phyloP scores from a whole-genome alignment of 1,140 invertebrate species.

The Pseudomyrmex pallidus region DNA sequence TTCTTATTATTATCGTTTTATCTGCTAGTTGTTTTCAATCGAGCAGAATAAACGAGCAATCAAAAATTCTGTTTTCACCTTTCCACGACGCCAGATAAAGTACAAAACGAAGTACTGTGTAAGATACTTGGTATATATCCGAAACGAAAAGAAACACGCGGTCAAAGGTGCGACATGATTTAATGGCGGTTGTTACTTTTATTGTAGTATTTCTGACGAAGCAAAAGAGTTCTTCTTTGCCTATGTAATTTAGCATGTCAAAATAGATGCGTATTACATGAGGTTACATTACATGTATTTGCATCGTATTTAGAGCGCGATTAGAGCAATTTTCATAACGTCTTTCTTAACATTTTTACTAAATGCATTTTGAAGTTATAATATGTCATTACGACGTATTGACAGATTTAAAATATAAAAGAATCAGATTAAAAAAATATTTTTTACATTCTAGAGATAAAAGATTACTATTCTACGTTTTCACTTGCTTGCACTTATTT shows the following conservation, averaged over 20 bases:
- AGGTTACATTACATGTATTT: too few species aligned
- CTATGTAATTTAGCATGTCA: conserved; percentile 37
- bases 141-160: conserved; percentile 30
- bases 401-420: not conserved
- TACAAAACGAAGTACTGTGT: not conserved
- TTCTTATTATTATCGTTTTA: not conserved
- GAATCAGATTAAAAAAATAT: not conserved
- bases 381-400: not conserved
- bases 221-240: not conserved
- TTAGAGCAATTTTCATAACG: too few species aligned
- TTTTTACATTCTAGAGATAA: not conserved
- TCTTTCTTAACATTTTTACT: not conserved
- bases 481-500: not conserved
- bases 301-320: too few species aligned
- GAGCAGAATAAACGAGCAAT: not conserved
- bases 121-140: not conserved
- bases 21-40: not conserved
- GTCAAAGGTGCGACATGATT: conserved; percentile 36
- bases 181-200: conserved; percentile 29
- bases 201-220: conserved; percentile 40
- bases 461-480: not conserved
- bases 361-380: conserved; percentile 1
- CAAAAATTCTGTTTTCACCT: conserved; percentile 7
- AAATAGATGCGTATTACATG: conserved; percentile 28
- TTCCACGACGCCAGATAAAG: not conserved